Base-by-base conservation (phyloP, 2,888 invertebrate species). In the Baccha elongata region DNA sequence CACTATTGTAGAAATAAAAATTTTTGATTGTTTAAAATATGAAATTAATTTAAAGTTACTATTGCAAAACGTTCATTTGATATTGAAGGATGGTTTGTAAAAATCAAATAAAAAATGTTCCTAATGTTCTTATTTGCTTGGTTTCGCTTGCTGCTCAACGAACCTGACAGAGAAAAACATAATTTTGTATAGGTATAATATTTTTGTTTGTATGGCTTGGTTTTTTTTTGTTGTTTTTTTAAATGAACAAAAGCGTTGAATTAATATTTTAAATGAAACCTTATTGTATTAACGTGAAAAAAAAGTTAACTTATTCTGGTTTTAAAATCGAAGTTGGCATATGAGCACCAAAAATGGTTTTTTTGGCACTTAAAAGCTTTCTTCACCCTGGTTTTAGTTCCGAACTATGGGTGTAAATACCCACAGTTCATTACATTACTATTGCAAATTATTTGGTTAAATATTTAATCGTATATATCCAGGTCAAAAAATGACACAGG, bases 1-100 rank as follows among this genome's bases (percentile, higher is more conserved):
- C 90, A 90, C 90, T 90, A 90, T 90, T 90, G 89, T 89, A 89
- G 86, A 89, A 90, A 89, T 87, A 55, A 89, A 81, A 69, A 11
- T 44, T 71, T 85, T 85, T 85, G 85, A 81, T 85, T 87, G 79
- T 83, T 65, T 73, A 84, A 83, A 78, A 72, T 42, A 17, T 23
- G 13, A 60, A 75, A 42, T 37, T 17, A 35, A 71, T 8, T 35
- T 23, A 8, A n/a, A n/a, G n/a, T n/a, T 55, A 21, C 21, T 19
- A 6, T 13, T 44, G 17, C 40, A 35, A 58, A 58, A 52, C 1
- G 6, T 29, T 40, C 35, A 44, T 35, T 55, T 58, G 53, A 17
- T 17, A 40, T 67, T 8, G 37, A 32, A 10, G 23, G 5, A 58
- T 55, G 29, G 11, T 32, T 17, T 46, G 23, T n/a, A 17, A 32